Percentiles rank a stretch among this genome's conserved stretches.
phyloP scores from a whole-genome alignment of 2,113 vertebrate species.

The Seriola quinqueradiata region DNA sequence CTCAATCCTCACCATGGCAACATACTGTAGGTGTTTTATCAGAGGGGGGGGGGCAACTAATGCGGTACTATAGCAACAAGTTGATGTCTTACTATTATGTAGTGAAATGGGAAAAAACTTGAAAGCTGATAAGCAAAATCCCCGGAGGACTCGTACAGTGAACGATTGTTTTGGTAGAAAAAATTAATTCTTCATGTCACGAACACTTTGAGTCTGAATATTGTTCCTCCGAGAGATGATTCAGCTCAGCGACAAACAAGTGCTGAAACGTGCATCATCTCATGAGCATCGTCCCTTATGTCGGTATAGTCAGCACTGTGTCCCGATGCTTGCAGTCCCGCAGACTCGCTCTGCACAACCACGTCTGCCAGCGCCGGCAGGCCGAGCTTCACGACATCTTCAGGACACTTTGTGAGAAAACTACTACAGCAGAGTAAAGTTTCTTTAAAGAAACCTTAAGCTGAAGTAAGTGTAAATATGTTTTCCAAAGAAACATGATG shows the following conservation, averaged over 20 bases:
- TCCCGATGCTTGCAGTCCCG: slow-evolving; percentile 15
- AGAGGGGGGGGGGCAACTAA: slow-evolving; percentile 18
- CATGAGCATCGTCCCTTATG: neutral
- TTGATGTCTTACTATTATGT: slow-evolving; percentile 40
- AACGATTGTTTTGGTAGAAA: neutral
- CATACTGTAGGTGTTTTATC: slow-evolving; percentile 25
- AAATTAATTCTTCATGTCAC: neutral
- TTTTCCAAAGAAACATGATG: slow-evolving; percentile 66
- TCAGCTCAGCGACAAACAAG: neutral
- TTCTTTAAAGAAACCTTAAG: slow-evolving; percentile 14
- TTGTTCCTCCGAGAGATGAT: slow-evolving; percentile 9
- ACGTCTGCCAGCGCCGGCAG: neutral
- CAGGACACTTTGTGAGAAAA: slow-evolving; percentile 7
- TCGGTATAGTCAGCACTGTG: neutral
- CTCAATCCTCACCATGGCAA: slow-evolving; percentile 54
- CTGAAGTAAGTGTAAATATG: slow-evolving; percentile 59
- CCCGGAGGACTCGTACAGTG: neutral
- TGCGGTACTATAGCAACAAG: slow-evolving; percentile 38
- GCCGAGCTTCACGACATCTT: slow-evolving; percentile 1
- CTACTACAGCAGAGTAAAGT: neutral
- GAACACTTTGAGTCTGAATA: neutral
- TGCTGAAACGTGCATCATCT: neutral
- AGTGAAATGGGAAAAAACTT: slow-evolving; percentile 47
- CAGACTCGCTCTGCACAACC: slow-evolving; percentile 20
- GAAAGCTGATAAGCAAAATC: slow-evolving; percentile 44